Evolutionary conservation across 2,113 vertebrate species (phyloP).

Genomic region (Oostethus manadensis): DNA sequence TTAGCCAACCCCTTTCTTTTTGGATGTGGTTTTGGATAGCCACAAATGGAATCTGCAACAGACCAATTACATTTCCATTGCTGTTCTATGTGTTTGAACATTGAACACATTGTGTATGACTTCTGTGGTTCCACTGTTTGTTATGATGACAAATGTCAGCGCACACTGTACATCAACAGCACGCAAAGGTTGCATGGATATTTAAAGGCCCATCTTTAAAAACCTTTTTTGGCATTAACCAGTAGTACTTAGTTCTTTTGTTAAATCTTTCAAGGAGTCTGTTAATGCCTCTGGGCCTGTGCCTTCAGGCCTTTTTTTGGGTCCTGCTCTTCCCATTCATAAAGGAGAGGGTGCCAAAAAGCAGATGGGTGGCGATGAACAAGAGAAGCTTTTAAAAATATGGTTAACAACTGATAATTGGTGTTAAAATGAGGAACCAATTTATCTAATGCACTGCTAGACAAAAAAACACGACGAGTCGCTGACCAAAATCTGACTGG

Average conservation of each 20-base stretch:
- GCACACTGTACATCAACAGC: background rate
- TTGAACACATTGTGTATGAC: no score
- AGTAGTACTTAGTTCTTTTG: slow-evolving; percentile 63
- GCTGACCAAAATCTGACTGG: slow-evolving; percentile 1
- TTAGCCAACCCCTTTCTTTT: no score
- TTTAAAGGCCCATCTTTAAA: slow-evolving; percentile 40
- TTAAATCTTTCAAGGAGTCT: slow-evolving; percentile 65
- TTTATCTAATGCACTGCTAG: background rate
- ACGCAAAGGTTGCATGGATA: slow-evolving; percentile 21
- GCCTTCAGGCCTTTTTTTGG: slow-evolving; percentile 68
- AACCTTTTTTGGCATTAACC: slow-evolving; percentile 15
- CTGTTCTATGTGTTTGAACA: no score
- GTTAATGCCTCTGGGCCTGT: slow-evolving; percentile 72
- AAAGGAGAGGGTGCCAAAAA: slow-evolving; percentile 72
- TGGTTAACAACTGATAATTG: slow-evolving; percentile 59
- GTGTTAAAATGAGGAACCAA: background rate
- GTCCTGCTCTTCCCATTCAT: slow-evolving; percentile 64
- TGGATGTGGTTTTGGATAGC: no score
- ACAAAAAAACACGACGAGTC: slow-evolving; percentile 10
- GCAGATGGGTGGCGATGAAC: slow-evolving; percentile 56
- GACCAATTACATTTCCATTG: no score
- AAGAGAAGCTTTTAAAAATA: slow-evolving; percentile 26
- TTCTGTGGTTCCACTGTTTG: no score
- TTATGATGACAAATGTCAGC: no score
- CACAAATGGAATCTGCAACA: no score